phyloP scores from a whole-genome alignment of 2,888 invertebrate species.

The Beris morrisii region DNA sequence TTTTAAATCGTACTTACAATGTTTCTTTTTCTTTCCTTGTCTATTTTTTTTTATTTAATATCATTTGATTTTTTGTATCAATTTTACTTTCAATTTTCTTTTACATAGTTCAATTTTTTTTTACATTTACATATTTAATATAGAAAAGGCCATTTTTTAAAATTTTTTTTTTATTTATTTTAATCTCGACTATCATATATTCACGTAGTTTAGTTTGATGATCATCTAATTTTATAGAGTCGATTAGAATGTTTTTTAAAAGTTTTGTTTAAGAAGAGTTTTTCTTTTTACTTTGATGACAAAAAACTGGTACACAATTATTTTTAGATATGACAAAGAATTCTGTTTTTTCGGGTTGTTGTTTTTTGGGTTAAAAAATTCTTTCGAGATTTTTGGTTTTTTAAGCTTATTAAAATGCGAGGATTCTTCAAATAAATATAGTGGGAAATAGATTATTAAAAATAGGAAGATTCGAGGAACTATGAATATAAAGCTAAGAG shows the following conservation, averaged over 20 bases:
- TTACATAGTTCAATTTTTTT: background rate
- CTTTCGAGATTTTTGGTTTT: background rate
- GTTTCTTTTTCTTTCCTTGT: too few relatives aligned
- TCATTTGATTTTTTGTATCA: too few relatives aligned
- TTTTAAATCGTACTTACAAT: too few relatives aligned
- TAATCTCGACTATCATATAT: background rate
- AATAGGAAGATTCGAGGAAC: too few relatives aligned
- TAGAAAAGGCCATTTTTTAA: background rate
- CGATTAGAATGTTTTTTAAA: too few relatives aligned
- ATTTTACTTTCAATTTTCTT: too few relatives aligned
- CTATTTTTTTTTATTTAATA: too few relatives aligned
- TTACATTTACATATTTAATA: conserved; percentile 1
- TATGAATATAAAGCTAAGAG: too few relatives aligned
- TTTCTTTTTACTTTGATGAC: background rate
- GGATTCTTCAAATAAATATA: too few relatives aligned
- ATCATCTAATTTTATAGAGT: background rate
- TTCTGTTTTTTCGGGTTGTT: background rate
- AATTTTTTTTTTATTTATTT: background rate
- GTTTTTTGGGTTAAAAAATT: background rate
- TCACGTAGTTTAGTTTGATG: background rate
- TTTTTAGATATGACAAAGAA: background rate
- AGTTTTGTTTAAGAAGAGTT: background rate
- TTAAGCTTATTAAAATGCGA: too few relatives aligned
- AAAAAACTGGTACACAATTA: background rate
- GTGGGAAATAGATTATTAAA: too few relatives aligned